Base-by-base conservation (phyloP, 2,113 vertebrate genomes). In the Oxyruncus cristatus region DNA sequence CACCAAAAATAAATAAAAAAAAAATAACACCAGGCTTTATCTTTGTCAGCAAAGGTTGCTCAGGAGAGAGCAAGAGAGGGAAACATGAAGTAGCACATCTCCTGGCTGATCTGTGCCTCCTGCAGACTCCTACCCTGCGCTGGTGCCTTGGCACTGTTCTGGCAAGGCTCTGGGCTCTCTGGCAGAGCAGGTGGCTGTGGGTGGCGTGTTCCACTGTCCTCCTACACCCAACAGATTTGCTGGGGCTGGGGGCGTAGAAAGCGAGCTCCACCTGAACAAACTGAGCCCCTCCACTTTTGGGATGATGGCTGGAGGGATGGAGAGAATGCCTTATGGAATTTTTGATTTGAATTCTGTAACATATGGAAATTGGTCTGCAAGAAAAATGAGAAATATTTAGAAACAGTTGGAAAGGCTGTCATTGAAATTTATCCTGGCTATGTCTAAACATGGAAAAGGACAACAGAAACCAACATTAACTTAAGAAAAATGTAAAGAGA, bases 391-490 rank as follows among this genome's bases (percentile, higher is more conserved):
- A 97, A 97, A 96, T 95, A 95, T 96, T 97, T 96, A 96, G 96
- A 94, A 97, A 97, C 92, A 97, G 93, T 97, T 95, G 95, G 94
- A 97, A 92, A 79, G 92, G 65, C 94, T 95, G 94, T 87, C 91
- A 97, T 90, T 92, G 93, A 94, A 95, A 97, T 97, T 96, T 97
- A 97, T 97, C 96, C 96, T 97, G 94, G 76, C 87, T 96, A 85
- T 85, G 93, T 96, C 96, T 97, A 97, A 97, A 97, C 97, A 95
- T 61, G 93, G 94, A 97, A 97, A 97, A 97, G 96, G 96, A 97
- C 96, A 97, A 97, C 97, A 97, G 93, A 97, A 97, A 96, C 73
- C 91, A 97, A 85, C 8, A 71, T 92, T 97, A 97, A 90, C 92
- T 96, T 89, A 70, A 96, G 92, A 94, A 93, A 95, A 97, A 97